A percentile compares a stretch with the other conserved stretches of the same genome.
Conservation (phyloP, 2,797 vertebrate genomes). For the Uromys caudimaculatus region DNA sequence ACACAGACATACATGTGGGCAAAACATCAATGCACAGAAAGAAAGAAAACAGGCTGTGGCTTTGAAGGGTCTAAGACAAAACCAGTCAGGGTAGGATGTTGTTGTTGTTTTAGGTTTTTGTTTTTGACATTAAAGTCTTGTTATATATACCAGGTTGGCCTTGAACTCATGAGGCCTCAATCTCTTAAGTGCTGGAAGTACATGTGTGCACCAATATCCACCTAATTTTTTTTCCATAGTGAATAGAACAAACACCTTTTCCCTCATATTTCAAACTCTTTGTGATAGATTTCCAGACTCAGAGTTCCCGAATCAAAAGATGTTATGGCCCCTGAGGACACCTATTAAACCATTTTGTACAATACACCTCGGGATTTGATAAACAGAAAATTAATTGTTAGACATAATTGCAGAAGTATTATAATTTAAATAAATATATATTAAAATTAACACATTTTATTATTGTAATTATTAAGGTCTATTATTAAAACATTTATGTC, state of each 20-base stretch:
- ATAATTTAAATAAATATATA: not conserved
- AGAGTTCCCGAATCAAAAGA: conserved; percentile 1
- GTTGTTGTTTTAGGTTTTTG: not conserved
- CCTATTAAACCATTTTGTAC: not conserved
- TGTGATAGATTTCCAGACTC: not conserved
- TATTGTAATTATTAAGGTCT: not conserved
- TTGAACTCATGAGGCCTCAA: not conserved
- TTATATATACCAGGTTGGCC: not conserved
- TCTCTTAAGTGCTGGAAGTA: not conserved
- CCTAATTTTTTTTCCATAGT: not conserved
- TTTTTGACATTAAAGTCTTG: not conserved
- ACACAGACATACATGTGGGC: not conserved
- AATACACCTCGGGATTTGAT: not conserved
- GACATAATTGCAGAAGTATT: not conserved
- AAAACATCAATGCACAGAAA: not conserved
- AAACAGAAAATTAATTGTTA: conserved; percentile 19
- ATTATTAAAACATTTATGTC: not conserved
- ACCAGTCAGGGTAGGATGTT: not conserved
- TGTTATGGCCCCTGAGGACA: conserved; percentile 26
- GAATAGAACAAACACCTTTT: conserved; percentile 12
- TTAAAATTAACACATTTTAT: not conserved
- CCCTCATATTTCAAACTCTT: conserved; percentile 23
- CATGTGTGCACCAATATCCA: not conserved
- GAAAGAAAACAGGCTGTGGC: not conserved
- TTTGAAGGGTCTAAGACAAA: not conserved